A percentile compares a stretch with the other conserved stretches of the same genome.
These are phyloP conservation scores for Spheniscus humboldti DNA, from an alignment of 2,797 vertebrate genomes.

Conservation along the genomic window DNA sequence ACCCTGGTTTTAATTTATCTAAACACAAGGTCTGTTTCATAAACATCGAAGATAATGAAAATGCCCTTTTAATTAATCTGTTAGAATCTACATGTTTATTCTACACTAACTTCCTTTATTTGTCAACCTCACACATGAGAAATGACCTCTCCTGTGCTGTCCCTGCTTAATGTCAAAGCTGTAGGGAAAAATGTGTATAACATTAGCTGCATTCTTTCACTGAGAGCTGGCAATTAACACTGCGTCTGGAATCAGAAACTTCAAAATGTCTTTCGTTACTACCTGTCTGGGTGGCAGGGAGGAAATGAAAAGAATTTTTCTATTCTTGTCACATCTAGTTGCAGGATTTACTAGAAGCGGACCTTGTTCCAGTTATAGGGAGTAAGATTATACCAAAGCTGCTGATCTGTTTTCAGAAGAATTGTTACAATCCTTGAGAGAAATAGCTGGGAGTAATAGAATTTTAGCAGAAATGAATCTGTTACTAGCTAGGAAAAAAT, in stretches of 20 bases:
- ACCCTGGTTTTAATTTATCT: not conserved
- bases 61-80: conserved; percentile 34
- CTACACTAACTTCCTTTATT: not conserved
- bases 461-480: conserved; percentile 71
- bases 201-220: conserved; percentile 41
- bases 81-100: conserved; percentile 18
- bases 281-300: conserved; percentile 50
- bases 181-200: conserved; percentile 35
- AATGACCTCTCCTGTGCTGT: not conserved
- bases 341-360: conserved; percentile 65
- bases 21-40: not conserved
- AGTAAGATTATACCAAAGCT: conserved; percentile 72
- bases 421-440: conserved; percentile 67
- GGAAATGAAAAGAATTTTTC: conserved; percentile 51
- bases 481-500: conserved; percentile 46
- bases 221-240: conserved; percentile 11
- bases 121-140: not conserved
- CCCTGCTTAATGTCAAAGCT: conserved; percentile 52
- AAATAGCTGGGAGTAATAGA: conserved; percentile 69
- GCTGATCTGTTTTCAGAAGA: conserved; percentile 73
- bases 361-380: conserved; percentile 61
- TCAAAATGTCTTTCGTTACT: conserved; percentile 40
- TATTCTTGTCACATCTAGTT: conserved; percentile 71
- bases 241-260: conserved; percentile 29
- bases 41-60: conserved; percentile 43